Base-by-base conservation (phyloP, 2,797 vertebrate species). In the Sebastes ruberrimus region DNA sequence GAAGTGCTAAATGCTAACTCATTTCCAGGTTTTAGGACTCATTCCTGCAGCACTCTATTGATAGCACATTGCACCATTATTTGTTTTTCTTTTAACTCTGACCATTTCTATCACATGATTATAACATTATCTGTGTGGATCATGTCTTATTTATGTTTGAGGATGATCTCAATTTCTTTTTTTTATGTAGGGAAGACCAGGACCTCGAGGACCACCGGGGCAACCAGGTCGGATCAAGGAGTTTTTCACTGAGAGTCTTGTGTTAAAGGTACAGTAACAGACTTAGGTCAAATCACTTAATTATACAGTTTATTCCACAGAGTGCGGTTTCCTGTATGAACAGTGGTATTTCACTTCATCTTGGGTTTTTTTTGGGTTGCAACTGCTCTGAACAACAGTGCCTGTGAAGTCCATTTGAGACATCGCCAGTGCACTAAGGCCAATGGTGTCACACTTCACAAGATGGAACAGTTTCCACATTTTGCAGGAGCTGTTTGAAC, bases 201-300 rank as follows among this genome's bases (percentile, higher is more conserved):
- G 93, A 27, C 83, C 67, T 22, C 2, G 0, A 10, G 93, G 93
- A 1, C 72, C 65, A 53, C 90, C 92, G 0, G 94, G 94, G 2
- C 86, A 81, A 55, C 89, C 82, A 0, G 93, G 93, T 57, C 89
- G 68, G 1, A 78, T 87, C 27, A 93, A 65, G 10, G 76, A 90
- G 23, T 93, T 75, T 57, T 71, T 81, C 6, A 52, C 57, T 7
- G 82, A 11, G n/a, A 42, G n/a, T 66, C 7, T 22, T 0, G 1
- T 42, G 5, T 46, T 88, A 53, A 89, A 91, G 89, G 86, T 93
- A 84, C 5, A 42, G 46, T 59, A 63, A 25, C 14, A 78, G 3
- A 62, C 61, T 38, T 13, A 62, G 61, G 33, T 82, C 5, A 60
- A 33, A 32, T 60, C 20, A 53, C n/a, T 52, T 14, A 65, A 7